A percentile compares a stretch with the other conserved stretches of the same genome.
Evolutionary conservation across 2,113 vertebrate genomes (phyloP).

Genomic region (Pao palembangensis): DNA sequence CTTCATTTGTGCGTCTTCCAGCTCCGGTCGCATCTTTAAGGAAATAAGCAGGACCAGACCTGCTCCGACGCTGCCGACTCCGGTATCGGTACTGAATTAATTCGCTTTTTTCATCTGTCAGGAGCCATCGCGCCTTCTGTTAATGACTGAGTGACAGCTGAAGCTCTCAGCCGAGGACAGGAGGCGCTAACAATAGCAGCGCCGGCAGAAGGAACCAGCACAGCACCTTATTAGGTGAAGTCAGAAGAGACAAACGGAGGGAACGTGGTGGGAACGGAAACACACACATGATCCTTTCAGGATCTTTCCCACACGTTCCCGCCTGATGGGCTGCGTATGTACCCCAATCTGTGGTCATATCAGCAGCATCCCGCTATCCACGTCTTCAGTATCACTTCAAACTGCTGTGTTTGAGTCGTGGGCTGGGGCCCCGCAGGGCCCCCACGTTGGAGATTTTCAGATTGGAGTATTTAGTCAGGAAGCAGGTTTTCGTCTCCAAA

Average conservation of each 20-base stretch:
- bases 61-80: conserved; percentile 53
- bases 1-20: conserved; percentile 34
- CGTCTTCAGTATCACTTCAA: no score
- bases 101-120: conserved; percentile 65
- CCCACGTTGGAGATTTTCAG: no score
- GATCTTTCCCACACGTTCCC: no score
- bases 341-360: neutral
- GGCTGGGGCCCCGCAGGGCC: no score
- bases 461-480: no score
- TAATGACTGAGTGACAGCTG: conserved; percentile 61
- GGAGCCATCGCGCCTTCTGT: conserved; percentile 50
- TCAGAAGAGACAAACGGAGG: neutral
- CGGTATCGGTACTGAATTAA: conserved; percentile 62
- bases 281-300: no score
- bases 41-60: conserved; percentile 32
- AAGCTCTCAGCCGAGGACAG: conserved; percentile 23
- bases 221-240: conserved; percentile 35
- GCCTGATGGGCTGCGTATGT: no score
- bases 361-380: no score
- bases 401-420: no score
- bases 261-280: no score
- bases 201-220: conserved; percentile 9
- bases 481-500: no score
- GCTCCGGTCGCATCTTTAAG: conserved; percentile 16
- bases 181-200: conserved; percentile 25